A percentile compares a stretch with the other conserved stretches of the same genome.
Evolutionary conservation across 2,888 invertebrate genomes (phyloP).

Genomic region (Eristalis tenax): DNA sequence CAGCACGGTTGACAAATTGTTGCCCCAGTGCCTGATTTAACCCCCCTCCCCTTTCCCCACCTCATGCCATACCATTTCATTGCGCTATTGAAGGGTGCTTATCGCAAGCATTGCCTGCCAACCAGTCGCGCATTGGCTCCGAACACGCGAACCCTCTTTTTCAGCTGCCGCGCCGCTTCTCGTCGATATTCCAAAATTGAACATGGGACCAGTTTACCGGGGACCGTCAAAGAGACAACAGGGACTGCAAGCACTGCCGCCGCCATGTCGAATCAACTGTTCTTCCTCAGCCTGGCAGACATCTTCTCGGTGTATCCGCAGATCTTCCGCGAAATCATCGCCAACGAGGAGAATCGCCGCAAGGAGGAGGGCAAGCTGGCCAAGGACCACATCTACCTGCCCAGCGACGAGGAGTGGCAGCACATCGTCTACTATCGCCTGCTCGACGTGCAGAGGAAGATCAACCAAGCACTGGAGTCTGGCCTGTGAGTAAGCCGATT

Average conservation of each 20-base stretch:
- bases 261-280: conserved; percentile 78
- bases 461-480: conserved; percentile 79
- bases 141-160: conserved; percentile 55
- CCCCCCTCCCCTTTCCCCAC: neutral
- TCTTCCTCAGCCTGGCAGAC: conserved; percentile 81
- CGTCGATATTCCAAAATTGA: conserved; percentile 24
- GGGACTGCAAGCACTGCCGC: neutral
- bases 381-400: conserved; percentile 79
- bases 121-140: conserved; percentile 7
- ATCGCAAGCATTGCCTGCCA: conserved; percentile 37
- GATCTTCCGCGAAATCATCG: conserved; percentile 84
- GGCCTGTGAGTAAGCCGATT: conserved; percentile 75
- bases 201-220: conserved; percentile 26
- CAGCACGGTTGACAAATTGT: conserved; percentile 55
- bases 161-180: neutral
- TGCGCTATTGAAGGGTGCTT: conserved; percentile 65
- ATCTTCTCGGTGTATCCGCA: conserved; percentile 86
- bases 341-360: conserved; percentile 82
- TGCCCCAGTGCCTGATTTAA: conserved; percentile 41
- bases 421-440: conserved; percentile 83
- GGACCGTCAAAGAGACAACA: conserved; percentile 49
- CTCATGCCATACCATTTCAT: neutral
- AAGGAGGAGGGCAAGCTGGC: conserved; percentile 79
- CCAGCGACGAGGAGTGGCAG: conserved; percentile 84
- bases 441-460: conserved; percentile 82